phyloP scores from a whole-genome alignment of 2,113 vertebrate genomes.

The Trematomus loennbergii region DNA sequence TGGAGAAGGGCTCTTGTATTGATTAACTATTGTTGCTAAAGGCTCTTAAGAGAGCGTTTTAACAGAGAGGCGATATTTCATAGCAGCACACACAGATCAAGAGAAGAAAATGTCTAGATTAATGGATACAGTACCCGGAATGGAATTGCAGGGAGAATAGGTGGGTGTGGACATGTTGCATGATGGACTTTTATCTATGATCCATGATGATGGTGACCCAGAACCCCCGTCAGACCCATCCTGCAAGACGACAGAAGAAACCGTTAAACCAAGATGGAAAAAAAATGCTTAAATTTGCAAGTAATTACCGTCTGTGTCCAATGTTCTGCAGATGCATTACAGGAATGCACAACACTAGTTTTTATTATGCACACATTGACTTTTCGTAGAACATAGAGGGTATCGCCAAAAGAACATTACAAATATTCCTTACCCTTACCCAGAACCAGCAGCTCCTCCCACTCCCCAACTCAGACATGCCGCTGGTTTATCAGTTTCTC shows the following conservation, averaged over 20 bases:
- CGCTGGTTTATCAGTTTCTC: constrained; percentile 32
- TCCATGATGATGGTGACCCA: constrained; percentile 74
- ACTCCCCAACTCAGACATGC: constrained; percentile 6
- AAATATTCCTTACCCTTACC: not conserved
- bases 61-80: constrained; percentile 21
- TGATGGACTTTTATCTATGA: constrained; percentile 64
- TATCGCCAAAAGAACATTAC: not conserved
- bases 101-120: not conserved
- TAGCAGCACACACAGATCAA: constrained; percentile 9
- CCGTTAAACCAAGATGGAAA: not conserved
- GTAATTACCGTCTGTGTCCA: not conserved
- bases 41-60: constrained; percentile 38
- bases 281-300: too few relatives aligned
- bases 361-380: too few relatives aligned
- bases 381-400: not conserved
- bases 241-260: constrained; percentile 28
- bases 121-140: constrained; percentile 42
- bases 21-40: constrained; percentile 72
- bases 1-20: constrained; percentile 62
- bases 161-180: constrained; percentile 48
- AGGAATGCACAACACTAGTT: too few relatives aligned
- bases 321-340: not conserved
- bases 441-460: not conserved
- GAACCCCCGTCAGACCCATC: constrained; percentile 57
- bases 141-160: constrained; percentile 27